phyloP scores from a whole-genome alignment of 1,140 invertebrate genomes.

The Drosophila takahashii region DNA sequence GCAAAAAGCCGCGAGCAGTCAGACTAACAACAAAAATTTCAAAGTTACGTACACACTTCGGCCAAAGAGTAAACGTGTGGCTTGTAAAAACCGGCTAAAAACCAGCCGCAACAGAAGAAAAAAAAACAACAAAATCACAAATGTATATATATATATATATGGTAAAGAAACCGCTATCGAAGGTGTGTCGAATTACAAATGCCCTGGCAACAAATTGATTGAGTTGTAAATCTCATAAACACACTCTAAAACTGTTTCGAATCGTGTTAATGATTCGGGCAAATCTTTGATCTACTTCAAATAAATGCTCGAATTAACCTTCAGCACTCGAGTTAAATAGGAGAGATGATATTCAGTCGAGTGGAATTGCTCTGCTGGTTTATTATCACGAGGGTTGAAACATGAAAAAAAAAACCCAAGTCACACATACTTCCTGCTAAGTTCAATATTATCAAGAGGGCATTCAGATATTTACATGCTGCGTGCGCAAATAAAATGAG shows the following conservation, averaged over 20 bases:
- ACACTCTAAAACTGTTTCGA: slow-evolving; percentile 1
- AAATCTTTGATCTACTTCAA: slow-evolving; percentile 24
- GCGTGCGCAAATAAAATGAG: slow-evolving; percentile 3
- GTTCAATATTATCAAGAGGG: slow-evolving; percentile 31
- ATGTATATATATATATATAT: not conserved
- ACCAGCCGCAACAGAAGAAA: slow-evolving; percentile 11
- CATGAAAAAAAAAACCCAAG: not conserved
- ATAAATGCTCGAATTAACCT: slow-evolving; percentile 19
- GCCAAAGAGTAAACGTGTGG: slow-evolving; percentile 42
- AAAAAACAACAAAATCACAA: slow-evolving; percentile 4
- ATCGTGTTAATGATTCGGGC: slow-evolving; percentile 23
- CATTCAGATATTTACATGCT: slow-evolving; percentile 18
- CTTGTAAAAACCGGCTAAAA: slow-evolving; percentile 68
- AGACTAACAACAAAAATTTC: slow-evolving; percentile 50
- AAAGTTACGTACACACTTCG: slow-evolving; percentile 60
- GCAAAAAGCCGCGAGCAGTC: slow-evolving; percentile 56
- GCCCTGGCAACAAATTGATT: slow-evolving; percentile 32
- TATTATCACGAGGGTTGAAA: slow-evolving; percentile 11
- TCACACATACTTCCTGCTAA: slow-evolving; percentile 16
- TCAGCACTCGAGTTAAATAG: slow-evolving; percentile 6
- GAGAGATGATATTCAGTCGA: not conserved
- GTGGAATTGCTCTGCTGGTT: slow-evolving; percentile 34
- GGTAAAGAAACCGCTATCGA: not conserved
- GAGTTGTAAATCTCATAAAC: slow-evolving; percentile 18
- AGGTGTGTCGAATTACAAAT: slow-evolving; percentile 36